A percentile compares a stretch with the other conserved stretches of the same genome.
These are phyloP conservation scores for Muschampia plurimacula DNA, from an alignment of 2,888 invertebrate species.

Conservation along the genomic window DNA sequence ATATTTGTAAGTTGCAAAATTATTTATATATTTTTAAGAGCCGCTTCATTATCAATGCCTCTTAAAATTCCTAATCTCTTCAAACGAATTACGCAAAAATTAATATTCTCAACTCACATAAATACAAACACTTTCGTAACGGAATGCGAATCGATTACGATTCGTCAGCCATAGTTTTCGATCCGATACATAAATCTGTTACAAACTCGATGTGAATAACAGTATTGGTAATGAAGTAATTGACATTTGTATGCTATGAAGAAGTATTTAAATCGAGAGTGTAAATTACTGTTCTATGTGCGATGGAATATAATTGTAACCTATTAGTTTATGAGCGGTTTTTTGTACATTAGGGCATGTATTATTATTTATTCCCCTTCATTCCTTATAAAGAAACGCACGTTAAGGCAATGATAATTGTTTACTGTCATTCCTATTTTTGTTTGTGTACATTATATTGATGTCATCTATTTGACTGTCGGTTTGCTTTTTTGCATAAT, in stretches of 20 bases:
- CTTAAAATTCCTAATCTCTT: neutral
- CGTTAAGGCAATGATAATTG: neutral
- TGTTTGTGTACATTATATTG: too few species aligned
- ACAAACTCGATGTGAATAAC: constrained; percentile 42
- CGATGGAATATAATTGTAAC: constrained; percentile 23
- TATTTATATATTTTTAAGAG: too few species aligned
- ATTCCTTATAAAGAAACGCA: neutral
- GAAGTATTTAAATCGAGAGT: constrained; percentile 47
- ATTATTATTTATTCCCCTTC: neutral
- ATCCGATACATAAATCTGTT: constrained; percentile 34
- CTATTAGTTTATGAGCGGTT: neutral
- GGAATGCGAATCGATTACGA: constrained; percentile 36
- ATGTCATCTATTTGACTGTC: too few species aligned
- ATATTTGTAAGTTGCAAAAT: too few species aligned
- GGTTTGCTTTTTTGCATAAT: too few species aligned
- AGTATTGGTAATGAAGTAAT: constrained; percentile 45
- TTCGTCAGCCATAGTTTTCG: constrained; percentile 40
- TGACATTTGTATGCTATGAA: constrained; percentile 42
- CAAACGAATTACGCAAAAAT: constrained; percentile 24
- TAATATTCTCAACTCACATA: constrained; percentile 39
- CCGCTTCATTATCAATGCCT: neutral
- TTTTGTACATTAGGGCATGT: neutral
- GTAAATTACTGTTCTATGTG: constrained; percentile 42
- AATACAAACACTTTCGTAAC: constrained; percentile 23
- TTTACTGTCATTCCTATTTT: neutral